Conservation (phyloP, 2,797 vertebrate species). For the Thalassophryne amazonica region DNA sequence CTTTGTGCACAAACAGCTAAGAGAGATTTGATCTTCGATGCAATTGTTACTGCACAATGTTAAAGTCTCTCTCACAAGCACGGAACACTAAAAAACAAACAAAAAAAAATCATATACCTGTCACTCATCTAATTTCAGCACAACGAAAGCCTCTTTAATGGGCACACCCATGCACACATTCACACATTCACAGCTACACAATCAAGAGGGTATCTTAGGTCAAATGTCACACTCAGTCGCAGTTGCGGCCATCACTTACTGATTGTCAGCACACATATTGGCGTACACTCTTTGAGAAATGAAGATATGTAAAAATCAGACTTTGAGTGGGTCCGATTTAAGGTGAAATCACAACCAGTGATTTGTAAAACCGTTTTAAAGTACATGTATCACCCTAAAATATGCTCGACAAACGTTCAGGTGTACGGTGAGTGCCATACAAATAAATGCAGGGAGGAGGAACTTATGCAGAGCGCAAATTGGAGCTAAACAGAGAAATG, state of each 20-base stretch:
- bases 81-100: too few relatives aligned
- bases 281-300: slow-evolving; percentile 56
- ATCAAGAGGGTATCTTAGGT: slow-evolving; percentile 33
- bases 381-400: neutral
- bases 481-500: too few relatives aligned
- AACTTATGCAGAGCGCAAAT: slow-evolving; percentile 33
- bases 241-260: slow-evolving; percentile 23
- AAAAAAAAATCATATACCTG: neutral
- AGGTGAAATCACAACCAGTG: neutral
- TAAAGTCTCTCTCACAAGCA: too few relatives aligned
- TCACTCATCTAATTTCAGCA: too few relatives aligned
- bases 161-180: neutral
- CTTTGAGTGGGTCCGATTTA: slow-evolving; percentile 6
- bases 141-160: too few relatives aligned
- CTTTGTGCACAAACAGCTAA: slow-evolving; percentile 3
- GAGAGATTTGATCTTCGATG: slow-evolving; percentile 12
- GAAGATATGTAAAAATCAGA: slow-evolving; percentile 34
- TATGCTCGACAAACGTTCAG: neutral
- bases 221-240: slow-evolving; percentile 22
- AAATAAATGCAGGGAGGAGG: slow-evolving; percentile 1
- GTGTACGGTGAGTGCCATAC: neutral
- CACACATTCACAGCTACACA: slow-evolving; percentile 4
- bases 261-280: slow-evolving; percentile 69
- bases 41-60: neutral
- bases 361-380: neutral